These are phyloP conservation scores for Phrynocephalus vlangalii DNA, from an alignment of 2,797 vertebrate genomes.

Conservation along the genomic window DNA sequence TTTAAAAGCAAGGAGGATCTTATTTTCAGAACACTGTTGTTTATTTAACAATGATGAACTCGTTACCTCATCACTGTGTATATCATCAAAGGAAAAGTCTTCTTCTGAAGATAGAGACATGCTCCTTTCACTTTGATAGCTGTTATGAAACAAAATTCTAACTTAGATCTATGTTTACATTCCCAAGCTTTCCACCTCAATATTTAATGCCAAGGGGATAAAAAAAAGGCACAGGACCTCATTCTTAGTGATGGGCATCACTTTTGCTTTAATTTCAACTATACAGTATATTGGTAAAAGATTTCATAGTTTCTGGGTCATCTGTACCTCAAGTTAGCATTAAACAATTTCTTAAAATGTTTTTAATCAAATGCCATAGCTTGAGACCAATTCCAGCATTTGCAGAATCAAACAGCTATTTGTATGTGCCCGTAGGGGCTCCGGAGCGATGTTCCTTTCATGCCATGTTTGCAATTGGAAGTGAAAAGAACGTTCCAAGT, in stretches of 20 bases:
- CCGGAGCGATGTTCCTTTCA: not conserved
- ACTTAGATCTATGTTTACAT: conserved; percentile 24
- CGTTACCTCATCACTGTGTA: conserved; percentile 65
- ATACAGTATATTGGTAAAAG: too few relatives aligned
- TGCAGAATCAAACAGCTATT: not conserved
- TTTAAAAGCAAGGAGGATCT: not conserved
- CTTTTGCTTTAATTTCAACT: not conserved
- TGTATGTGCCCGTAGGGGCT: not conserved
- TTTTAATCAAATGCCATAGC: not conserved
- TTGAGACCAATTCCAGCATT: not conserved
- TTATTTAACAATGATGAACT: conserved; percentile 31
- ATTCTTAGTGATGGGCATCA: not conserved
- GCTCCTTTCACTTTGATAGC: conserved; percentile 39
- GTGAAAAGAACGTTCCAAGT: not conserved
- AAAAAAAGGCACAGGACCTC: not conserved
- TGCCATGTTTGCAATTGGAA: not conserved
- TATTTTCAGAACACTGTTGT: not conserved
- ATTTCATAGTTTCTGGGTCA: not conserved
- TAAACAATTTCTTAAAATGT: too few relatives aligned
- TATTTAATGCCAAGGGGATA: not conserved
- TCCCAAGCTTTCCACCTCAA: not conserved
- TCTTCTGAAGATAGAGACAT: conserved; percentile 47
- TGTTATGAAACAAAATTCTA: conserved; percentile 44
- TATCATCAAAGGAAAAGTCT: conserved; percentile 55
- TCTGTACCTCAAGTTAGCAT: not conserved